Conservation (phyloP, 2,113 vertebrate species). For the Panurus biarmicus region DNA sequence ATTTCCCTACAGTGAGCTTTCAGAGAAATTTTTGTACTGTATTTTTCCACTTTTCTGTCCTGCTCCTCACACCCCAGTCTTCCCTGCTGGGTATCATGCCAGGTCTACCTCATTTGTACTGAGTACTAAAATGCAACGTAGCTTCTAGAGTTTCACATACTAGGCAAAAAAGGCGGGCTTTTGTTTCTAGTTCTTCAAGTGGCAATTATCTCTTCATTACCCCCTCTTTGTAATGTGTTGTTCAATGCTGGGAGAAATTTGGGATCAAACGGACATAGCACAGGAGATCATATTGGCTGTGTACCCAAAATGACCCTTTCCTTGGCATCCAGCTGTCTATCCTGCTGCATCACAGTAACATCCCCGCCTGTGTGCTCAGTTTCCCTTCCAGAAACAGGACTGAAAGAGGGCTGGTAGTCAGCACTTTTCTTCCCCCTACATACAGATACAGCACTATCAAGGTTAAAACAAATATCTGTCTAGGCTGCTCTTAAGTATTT, state of each 20-base stretch:
- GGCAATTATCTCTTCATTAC: background rate
- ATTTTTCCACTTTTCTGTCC: background rate
- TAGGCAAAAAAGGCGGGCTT: background rate
- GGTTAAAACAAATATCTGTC: background rate
- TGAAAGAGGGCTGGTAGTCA: background rate
- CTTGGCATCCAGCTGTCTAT: background rate
- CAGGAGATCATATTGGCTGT: background rate
- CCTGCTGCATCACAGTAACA: background rate
- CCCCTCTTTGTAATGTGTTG: background rate
- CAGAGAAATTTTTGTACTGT: background rate
- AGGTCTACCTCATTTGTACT: background rate
- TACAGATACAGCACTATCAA: background rate
- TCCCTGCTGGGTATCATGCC: background rate
- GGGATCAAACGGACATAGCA: background rate
- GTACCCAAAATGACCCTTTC: rapidly evolving
- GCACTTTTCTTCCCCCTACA: background rate
- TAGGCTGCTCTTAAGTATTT: background rate
- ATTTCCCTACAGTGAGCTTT: background rate
- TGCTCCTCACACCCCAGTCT: rapidly evolving
- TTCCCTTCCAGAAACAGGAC: background rate
- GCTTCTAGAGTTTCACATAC: background rate
- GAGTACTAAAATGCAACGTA: background rate
- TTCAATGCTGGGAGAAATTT: background rate
- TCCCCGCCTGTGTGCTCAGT: background rate
- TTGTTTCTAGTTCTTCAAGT: background rate